These are phyloP conservation scores for Atethmia centrago DNA, from an alignment of 2,888 invertebrate genomes.

Conservation along the genomic window DNA sequence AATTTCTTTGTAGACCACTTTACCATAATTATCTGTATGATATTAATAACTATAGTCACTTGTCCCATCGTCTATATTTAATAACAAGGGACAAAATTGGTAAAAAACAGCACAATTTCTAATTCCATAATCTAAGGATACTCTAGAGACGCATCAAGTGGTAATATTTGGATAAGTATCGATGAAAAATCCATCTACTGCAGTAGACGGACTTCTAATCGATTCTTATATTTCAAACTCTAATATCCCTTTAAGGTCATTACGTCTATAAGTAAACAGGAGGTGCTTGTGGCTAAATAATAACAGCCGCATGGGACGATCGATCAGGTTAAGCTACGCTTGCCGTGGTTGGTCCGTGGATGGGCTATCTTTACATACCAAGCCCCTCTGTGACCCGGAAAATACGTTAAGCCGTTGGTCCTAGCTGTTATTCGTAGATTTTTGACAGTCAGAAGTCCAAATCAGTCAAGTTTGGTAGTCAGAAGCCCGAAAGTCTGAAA, in stretches of 20 bases:
- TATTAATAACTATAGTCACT: conserved; percentile 8
- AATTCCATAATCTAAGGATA: neutral
- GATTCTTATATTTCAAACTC: neutral
- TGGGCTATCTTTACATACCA: no score
- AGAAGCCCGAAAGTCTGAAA: no score
- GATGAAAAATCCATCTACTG: no score
- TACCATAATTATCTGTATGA: conserved; percentile 14
- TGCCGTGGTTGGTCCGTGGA: no score
- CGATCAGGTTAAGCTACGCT: no score
- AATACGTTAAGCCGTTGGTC: no score
- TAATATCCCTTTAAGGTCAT: neutral
- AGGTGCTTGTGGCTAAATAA: no score
- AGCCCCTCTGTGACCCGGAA: no score
- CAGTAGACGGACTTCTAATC: neutral
- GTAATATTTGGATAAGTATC: neutral
- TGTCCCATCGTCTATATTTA: neutral
- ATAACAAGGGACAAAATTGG: neutral
- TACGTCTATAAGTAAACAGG: neutral
- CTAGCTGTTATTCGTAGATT: no score
- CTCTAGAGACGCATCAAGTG: neutral
- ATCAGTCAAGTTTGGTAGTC: no score
- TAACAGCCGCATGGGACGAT: no score
- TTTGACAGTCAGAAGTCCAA: no score
- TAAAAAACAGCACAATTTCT: neutral
- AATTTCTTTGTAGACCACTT: conserved; percentile 9